These are phyloP conservation scores for Yponomeuta malinellus DNA, from an alignment of 2,888 invertebrate species.

Conservation along the genomic window DNA sequence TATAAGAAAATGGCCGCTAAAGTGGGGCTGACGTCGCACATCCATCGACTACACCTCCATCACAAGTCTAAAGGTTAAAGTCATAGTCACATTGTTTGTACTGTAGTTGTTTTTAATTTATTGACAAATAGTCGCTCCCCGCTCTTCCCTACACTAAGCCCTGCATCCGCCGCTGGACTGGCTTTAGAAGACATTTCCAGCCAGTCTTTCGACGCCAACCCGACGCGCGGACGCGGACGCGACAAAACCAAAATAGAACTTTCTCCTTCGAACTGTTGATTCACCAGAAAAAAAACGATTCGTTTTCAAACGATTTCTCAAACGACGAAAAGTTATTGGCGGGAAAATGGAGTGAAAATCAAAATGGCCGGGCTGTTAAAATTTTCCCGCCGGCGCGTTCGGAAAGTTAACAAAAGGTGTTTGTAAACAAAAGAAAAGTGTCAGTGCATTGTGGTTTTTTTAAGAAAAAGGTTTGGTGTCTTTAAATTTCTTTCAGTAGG, in stretches of 20 bases:
- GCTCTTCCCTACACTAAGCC: not conserved
- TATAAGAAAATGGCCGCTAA: too few species aligned
- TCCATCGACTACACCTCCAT: too few species aligned
- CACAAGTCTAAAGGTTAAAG: too few species aligned
- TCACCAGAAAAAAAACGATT: not conserved
- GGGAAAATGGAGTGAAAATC: not conserved
- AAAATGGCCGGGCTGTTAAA: slow-evolving; percentile 5
- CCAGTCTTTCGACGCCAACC: slow-evolving; percentile 24
- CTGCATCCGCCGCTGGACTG: not conserved
- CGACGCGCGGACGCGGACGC: slow-evolving; percentile 24
- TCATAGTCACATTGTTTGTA: too few species aligned
- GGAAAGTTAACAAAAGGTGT: not conserved
- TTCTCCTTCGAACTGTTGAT: not conserved
- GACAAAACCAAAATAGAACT: slow-evolving; percentile 18
- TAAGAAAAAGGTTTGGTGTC: not conserved
- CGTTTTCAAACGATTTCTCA: not conserved
- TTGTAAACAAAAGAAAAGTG: slow-evolving; percentile 12
- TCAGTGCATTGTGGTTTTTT: not conserved
- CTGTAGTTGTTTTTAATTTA: not conserved
- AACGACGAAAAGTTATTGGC: not conserved
- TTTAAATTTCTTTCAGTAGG: not conserved
- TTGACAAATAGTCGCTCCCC: not conserved
- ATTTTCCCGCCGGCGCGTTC: slow-evolving; percentile 2
- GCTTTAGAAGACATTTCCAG: slow-evolving; percentile 13
- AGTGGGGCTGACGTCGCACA: too few species aligned